Percentiles rank a stretch among this genome's conserved stretches.
Conservation (phyloP, 2,888 invertebrate genomes). For the Chymomyza fuscimana region DNA sequence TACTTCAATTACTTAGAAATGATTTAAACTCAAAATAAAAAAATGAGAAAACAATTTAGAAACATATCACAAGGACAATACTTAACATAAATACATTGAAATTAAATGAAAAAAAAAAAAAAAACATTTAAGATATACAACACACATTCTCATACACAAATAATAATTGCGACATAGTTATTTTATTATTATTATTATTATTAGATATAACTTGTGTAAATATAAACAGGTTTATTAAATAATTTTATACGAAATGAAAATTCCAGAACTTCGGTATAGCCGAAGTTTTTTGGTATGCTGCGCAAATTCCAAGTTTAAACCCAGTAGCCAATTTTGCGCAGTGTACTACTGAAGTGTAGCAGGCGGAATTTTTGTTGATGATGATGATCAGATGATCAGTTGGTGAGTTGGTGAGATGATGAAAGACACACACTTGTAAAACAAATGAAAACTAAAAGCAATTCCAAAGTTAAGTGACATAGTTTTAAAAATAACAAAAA, state of each 20-base stretch:
- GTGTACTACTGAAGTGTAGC: conserved; percentile 15
- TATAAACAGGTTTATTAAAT: conserved; percentile 49
- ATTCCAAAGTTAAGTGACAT: conserved; percentile 73
- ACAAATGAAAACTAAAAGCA: conserved; percentile 74
- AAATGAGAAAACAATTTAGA: conserved; percentile 71
- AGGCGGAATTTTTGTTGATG: conserved; percentile 14
- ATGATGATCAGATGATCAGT: conserved; percentile 7
- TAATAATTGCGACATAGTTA: conserved; percentile 64
- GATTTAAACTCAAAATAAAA: conserved; percentile 53
- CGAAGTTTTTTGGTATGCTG: conserved; percentile 36
- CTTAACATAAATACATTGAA: conserved; percentile 75
- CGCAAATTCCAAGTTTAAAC: conserved; percentile 32
- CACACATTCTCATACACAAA: conserved; percentile 48
- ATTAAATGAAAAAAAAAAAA: conserved; percentile 50
- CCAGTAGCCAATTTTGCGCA: conserved; percentile 22
- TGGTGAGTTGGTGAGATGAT: conserved; percentile 9
- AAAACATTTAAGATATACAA: conserved; percentile 42
- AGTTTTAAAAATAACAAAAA: conserved; percentile 52
- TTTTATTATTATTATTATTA: conserved; percentile 64
- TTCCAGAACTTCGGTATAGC: conserved; percentile 47
- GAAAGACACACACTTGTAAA: conserved; percentile 66
- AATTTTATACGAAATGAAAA: conserved; percentile 56
- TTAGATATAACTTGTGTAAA: conserved; percentile 56
- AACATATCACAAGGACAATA: conserved; percentile 80
- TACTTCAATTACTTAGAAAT: conserved; percentile 75